Conservation (phyloP, 1,140 invertebrate species). For the Sycophaga agraensis region DNA sequence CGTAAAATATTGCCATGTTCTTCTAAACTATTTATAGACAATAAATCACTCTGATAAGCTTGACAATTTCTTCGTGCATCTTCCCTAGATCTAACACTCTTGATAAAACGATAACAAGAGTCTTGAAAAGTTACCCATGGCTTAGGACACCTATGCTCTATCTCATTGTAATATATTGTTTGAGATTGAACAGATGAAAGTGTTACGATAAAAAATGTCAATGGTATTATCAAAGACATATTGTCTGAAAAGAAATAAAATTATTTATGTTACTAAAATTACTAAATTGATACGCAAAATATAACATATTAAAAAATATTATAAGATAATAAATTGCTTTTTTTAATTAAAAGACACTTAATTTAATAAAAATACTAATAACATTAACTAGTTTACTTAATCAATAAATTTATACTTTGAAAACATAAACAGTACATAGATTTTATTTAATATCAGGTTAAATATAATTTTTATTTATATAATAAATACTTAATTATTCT, state of each 20-base stretch:
- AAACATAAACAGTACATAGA: too few relatives aligned
- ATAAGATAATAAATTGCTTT: neutral
- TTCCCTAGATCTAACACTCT: conserved; percentile 75
- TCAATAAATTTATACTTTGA: too few relatives aligned
- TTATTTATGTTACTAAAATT: neutral
- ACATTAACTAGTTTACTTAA: too few relatives aligned
- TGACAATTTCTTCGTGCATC: conserved; percentile 81
- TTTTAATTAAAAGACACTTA: too few relatives aligned
- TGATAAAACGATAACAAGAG: conserved; percentile 85
- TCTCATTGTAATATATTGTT: conserved; percentile 39
- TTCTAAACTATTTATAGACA: conserved; percentile 77
- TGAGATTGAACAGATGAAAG: conserved; percentile 31
- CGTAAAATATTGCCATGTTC: conserved; percentile 85
- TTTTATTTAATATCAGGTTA: too few relatives aligned
- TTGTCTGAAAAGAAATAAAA: conserved; percentile 21
- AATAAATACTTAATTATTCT: too few relatives aligned
- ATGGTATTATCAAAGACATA: conserved; percentile 18
- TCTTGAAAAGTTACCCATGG: conserved; percentile 77
- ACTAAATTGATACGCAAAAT: too few relatives aligned
- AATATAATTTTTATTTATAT: too few relatives aligned
- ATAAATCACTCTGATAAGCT: conserved; percentile 77
- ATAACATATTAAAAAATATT: neutral
- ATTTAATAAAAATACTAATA: too few relatives aligned
- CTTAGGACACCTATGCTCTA: conserved; percentile 69
- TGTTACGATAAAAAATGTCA: conserved; percentile 3